Evolutionary conservation across 2,797 vertebrate species (phyloP).

Genomic region (Oreochromis mossambicus): DNA sequence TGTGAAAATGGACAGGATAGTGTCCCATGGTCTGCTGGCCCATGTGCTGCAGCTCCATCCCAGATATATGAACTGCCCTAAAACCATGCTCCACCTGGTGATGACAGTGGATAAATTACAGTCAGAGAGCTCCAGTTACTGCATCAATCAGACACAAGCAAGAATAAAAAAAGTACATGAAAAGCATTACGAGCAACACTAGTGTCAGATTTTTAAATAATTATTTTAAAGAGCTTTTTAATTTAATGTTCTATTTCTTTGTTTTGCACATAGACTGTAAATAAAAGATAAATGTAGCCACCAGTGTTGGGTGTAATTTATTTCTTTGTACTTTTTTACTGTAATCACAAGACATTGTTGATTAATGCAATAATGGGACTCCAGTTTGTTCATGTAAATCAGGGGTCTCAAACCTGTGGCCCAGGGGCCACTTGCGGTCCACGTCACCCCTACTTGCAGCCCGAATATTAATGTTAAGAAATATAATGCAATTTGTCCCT

Average conservation of each 20-base stretch:
- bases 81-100: conserved; percentile 86
- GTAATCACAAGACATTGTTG: background rate
- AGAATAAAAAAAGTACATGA: background rate
- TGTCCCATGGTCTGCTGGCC: conserved; percentile 96
- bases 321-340: background rate
- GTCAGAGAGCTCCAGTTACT: background rate
- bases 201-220: background rate
- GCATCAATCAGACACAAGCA: background rate
- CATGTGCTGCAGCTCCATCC: conserved; percentile 90
- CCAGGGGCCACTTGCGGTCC: background rate
- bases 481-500: background rate
- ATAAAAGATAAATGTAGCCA: background rate
- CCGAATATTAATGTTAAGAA: background rate
- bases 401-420: background rate
- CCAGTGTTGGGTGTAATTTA: background rate
- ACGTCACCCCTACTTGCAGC: background rate
- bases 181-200: background rate
- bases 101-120: background rate
- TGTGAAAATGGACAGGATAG: conserved; percentile 95
- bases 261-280: background rate
- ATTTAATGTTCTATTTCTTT: background rate
- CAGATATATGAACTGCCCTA: conserved; percentile 85
- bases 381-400: background rate
- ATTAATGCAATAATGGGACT: background rate
- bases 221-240: background rate